Evolutionary conservation across 2,797 vertebrate genomes (phyloP).

Genomic region (Erithacus rubecula): DNA sequence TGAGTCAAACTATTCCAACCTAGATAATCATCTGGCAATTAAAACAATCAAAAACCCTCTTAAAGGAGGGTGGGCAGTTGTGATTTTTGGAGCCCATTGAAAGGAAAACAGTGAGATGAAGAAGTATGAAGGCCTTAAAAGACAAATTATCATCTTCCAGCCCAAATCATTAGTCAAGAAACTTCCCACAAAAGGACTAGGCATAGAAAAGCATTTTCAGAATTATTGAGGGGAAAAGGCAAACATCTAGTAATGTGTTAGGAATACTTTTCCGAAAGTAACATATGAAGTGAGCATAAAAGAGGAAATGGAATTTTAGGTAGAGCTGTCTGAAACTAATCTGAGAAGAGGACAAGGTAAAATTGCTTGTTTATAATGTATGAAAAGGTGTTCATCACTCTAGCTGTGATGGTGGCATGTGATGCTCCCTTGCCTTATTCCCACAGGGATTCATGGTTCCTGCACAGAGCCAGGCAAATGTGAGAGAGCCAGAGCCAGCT

Average conservation of each 20-base stretch:
- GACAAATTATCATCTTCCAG: not conserved
- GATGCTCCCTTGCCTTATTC: rapidly evolving
- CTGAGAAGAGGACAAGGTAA: not conserved
- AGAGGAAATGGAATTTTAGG: not conserved
- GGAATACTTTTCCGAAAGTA: not conserved
- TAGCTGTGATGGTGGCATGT: not conserved
- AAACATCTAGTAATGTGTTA: not conserved
- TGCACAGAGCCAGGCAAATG: not conserved
- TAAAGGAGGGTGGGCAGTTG: not conserved
- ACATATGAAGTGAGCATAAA: not conserved
- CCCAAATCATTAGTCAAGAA: not conserved
- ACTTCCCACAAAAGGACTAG: not conserved
- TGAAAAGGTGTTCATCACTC: not conserved
- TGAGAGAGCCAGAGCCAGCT: not conserved
- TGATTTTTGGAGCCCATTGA: not conserved
- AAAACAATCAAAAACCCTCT: not conserved
- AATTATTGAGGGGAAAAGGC: not conserved
- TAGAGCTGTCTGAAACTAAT: not conserved
- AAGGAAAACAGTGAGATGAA: not conserved
- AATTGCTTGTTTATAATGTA: not conserved
- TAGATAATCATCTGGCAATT: not conserved
- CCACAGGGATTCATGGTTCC: rapidly evolving
- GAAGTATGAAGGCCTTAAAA: not conserved
- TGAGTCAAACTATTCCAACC: not conserved
- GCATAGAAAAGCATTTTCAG: not conserved